phyloP scores from a whole-genome alignment of 2,888 invertebrate genomes.

The Diachrysia chrysitis region DNA sequence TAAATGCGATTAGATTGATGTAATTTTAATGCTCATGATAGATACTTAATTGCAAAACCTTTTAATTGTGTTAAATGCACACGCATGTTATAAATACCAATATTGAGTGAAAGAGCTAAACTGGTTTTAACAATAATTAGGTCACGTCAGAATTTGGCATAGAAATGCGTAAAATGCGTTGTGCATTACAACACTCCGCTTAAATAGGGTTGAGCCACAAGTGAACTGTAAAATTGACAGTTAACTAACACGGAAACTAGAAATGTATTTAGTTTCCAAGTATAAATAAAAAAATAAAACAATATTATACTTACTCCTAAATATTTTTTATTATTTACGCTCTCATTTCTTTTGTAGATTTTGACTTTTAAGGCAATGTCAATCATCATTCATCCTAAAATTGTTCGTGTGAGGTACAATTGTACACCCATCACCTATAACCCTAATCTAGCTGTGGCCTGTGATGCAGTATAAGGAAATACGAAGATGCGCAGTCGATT shows the following conservation, averaged over 20 bases:
- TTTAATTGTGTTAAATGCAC: slow-evolving; percentile 21
- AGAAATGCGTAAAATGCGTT: slow-evolving; percentile 7
- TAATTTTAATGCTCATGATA: slow-evolving; percentile 27
- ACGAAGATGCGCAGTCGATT: slow-evolving; percentile 41
- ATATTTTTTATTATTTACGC: too few species aligned
- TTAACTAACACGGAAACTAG: slow-evolving; percentile 14
- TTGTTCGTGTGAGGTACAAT: too few species aligned
- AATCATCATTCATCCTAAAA: neutral
- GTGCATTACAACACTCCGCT: slow-evolving; percentile 10
- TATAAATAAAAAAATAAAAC: too few species aligned
- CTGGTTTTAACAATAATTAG: slow-evolving; percentile 22
- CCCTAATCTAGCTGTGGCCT: slow-evolving; percentile 28
- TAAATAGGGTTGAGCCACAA: slow-evolving; percentile 13
- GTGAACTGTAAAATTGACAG: slow-evolving; percentile 35
- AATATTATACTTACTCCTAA: too few species aligned
- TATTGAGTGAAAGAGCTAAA: slow-evolving; percentile 21
- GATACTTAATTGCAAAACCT: slow-evolving; percentile 22
- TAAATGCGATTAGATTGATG: slow-evolving; percentile 39
- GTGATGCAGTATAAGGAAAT: slow-evolving; percentile 43
- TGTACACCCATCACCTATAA: slow-evolving; percentile 25
- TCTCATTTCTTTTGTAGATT: too few species aligned
- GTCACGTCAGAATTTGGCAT: slow-evolving; percentile 17
- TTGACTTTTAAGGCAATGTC: neutral
- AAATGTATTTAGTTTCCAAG: slow-evolving; percentile 5
- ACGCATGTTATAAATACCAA: slow-evolving; percentile 15